phyloP scores from a whole-genome alignment of 2,797 vertebrate genomes.

The Syndactyla subalaris region DNA sequence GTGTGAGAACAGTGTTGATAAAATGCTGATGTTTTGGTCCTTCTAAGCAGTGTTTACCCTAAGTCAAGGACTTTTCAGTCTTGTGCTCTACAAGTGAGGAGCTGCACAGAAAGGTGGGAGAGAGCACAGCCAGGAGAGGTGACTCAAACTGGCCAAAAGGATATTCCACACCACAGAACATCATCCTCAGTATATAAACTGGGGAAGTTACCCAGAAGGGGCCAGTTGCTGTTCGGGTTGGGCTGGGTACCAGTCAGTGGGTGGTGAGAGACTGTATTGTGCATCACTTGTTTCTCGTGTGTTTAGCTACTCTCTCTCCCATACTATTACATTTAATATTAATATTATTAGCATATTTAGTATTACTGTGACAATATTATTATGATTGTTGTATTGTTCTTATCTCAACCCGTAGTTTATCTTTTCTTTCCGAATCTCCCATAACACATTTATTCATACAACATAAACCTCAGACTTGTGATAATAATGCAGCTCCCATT shows the following conservation, averaged over 20 bases:
- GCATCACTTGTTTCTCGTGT: background rate
- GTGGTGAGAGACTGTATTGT: background rate
- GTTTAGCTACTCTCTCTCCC: background rate
- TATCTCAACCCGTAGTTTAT: background rate
- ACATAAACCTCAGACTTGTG: background rate
- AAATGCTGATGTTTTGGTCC: background rate
- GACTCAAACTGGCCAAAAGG: background rate
- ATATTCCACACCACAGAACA: background rate
- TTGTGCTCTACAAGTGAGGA: background rate
- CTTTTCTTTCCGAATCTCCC: background rate
- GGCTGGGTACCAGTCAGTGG: background rate
- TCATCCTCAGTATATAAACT: background rate
- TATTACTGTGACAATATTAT: no score
- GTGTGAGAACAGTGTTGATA: background rate
- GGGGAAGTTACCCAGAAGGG: background rate
- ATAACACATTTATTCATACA: background rate
- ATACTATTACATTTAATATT: background rate
- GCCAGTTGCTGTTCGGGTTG: background rate
- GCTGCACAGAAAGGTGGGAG: background rate
- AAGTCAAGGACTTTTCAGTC: background rate
- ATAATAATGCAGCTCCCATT: background rate
- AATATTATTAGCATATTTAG: background rate
- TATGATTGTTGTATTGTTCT: background rate
- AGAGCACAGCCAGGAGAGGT: background rate
- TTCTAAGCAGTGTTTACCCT: background rate